These are phyloP conservation scores for Mongoloraphidia duomilia DNA, from an alignment of 2,888 invertebrate species.

Conservation along the genomic window DNA sequence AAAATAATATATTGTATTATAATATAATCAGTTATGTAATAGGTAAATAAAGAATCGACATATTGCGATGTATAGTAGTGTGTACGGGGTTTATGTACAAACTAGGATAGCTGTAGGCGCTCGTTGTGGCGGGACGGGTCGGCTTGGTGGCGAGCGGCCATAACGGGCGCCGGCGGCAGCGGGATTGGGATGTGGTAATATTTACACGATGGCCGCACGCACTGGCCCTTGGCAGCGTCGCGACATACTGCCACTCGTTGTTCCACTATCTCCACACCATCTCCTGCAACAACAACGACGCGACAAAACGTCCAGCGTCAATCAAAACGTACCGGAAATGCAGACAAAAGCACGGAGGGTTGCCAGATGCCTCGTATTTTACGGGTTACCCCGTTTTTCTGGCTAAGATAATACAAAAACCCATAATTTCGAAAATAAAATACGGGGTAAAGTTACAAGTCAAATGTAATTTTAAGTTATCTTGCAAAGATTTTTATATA, in stretches of 20 bases:
- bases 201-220: constrained; percentile 88
- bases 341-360: too few relatives aligned
- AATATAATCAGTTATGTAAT: too few relatives aligned
- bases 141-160: constrained; percentile 37
- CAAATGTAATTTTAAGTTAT: too few relatives aligned
- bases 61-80: too few relatives aligned
- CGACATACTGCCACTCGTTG: constrained; percentile 92
- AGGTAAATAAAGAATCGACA: too few relatives aligned
- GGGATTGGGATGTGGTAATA: constrained; percentile 93
- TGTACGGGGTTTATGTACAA: background rate
- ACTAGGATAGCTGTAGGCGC: constrained; percentile 17
- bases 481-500: too few relatives aligned
- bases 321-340: constrained; percentile 1
- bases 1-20: too few relatives aligned
- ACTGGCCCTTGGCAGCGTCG: constrained; percentile 88
- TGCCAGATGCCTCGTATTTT: too few relatives aligned
- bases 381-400: too few relatives aligned
- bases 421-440: too few relatives aligned
- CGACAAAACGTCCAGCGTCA: background rate
- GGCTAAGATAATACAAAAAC: too few relatives aligned
- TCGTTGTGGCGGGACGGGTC: constrained; percentile 29
- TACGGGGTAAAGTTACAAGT: too few relatives aligned
- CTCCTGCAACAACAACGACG: constrained; percentile 48
- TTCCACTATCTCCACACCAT: constrained; percentile 88
- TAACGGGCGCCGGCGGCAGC: constrained; percentile 68